phyloP scores from a whole-genome alignment of 2,888 invertebrate genomes.

The Tiphia femorata region DNA sequence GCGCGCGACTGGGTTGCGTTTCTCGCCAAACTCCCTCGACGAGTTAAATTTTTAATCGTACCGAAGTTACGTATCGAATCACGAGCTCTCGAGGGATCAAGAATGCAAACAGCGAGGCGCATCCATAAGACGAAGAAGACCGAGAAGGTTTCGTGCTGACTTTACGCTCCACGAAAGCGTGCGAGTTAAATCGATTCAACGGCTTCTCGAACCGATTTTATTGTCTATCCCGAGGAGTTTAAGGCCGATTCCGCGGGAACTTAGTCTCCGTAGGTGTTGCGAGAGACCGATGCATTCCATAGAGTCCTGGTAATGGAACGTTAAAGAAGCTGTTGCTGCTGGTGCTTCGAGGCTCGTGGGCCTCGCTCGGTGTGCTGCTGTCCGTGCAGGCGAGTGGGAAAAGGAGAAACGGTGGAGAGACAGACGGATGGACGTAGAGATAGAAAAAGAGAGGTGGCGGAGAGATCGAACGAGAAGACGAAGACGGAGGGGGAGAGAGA shows the following conservation, averaged over 20 bases:
- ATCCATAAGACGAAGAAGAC: too few relatives aligned
- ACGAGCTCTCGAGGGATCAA: too few relatives aligned
- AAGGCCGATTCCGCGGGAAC: constrained; percentile 16
- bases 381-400: too few relatives aligned
- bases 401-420: constrained; percentile 16
- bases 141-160: too few relatives aligned
- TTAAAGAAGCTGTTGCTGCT: constrained; percentile 51
- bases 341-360: constrained; percentile 19
- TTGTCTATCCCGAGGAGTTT: constrained; percentile 1
- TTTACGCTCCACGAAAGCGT: too few relatives aligned
- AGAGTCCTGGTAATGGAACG: constrained; percentile 55
- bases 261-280: constrained; percentile 42
- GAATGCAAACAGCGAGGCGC: too few relatives aligned
- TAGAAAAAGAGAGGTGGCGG: constrained; percentile 21
- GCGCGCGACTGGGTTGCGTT: too few relatives aligned
- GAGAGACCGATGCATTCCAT: constrained; percentile 48
- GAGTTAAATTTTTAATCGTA: too few relatives aligned
- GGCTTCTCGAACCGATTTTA: constrained; percentile 5
- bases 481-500: constrained; percentile 18
- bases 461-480: constrained; percentile 18
- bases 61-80: too few relatives aligned
- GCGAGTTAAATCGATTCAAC: not conserved
- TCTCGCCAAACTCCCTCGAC: too few relatives aligned
- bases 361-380: too few relatives aligned
- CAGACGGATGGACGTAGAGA: constrained; percentile 13